Percentiles rank a stretch among this genome's conserved stretches.
Conservation (phyloP, 2,113 vertebrate genomes). For the Leptodactylus fuscus region DNA sequence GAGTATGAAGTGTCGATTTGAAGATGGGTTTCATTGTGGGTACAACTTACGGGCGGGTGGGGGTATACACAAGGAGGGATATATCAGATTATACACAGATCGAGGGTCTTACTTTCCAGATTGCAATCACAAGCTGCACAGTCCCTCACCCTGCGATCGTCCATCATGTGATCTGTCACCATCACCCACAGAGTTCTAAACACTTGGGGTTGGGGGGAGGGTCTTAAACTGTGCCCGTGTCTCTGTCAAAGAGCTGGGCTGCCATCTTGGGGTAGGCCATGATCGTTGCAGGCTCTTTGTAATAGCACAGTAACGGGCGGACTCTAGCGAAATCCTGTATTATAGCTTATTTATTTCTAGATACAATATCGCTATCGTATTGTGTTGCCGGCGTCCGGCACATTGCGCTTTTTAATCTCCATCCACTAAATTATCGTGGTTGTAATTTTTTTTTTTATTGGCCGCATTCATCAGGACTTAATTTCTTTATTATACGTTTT, state of each 20-base stretch:
- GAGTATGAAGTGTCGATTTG: conserved; percentile 93
- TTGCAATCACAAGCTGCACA: conserved; percentile 51
- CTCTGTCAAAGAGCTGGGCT: neutral
- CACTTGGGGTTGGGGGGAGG: conserved; percentile 1
- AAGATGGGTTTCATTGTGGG: conserved; percentile 56
- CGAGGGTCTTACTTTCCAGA: conserved; percentile 45
- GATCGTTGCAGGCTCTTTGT: neutral
- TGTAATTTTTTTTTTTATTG: neutral
- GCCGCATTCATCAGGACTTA: neutral
- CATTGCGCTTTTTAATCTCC: neutral
- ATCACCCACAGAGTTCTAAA: conserved; percentile 50
- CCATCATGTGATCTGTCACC: conserved; percentile 35
- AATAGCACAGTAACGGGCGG: conserved; percentile 32
- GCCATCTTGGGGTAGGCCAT: conserved; percentile 20
- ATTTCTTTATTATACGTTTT: neutral
- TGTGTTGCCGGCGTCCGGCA: neutral
- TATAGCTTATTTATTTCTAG: conserved; percentile 17
- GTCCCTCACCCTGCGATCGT: conserved; percentile 41
- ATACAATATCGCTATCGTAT: neutral
- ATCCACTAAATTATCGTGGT: neutral
- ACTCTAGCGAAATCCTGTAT: neutral
- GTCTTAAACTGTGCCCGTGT: neutral
- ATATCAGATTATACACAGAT: conserved; percentile 49
- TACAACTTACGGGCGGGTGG: conserved; percentile 10
- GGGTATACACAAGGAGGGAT: conserved; percentile 40